Percentiles rank a stretch among this genome's conserved stretches.
phyloP scores from a whole-genome alignment of 2,888 invertebrate species.

The Drosophila greeni region DNA sequence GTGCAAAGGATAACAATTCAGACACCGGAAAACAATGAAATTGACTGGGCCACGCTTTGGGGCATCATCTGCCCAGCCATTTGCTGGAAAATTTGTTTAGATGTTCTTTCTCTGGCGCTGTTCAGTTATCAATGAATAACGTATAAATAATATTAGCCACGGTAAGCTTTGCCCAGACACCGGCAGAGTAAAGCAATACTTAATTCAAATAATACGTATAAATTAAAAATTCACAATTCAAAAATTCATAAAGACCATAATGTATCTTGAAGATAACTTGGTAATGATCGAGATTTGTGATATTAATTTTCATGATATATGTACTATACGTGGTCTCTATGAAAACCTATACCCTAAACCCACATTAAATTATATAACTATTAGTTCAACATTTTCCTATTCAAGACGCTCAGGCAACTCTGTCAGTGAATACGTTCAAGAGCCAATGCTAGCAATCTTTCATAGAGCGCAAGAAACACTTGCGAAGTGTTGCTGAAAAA shows the following conservation, averaged over 20 bases:
- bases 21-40: slow-evolving; percentile 79
- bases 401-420: slow-evolving; percentile 43
- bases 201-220: background rate
- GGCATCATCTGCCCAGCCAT: slow-evolving; percentile 66
- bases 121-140: slow-evolving; percentile 47
- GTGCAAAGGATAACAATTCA: slow-evolving; percentile 74
- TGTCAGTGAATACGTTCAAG: slow-evolving; percentile 34
- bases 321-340: background rate
- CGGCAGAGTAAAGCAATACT: background rate
- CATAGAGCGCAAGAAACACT: slow-evolving; percentile 56
- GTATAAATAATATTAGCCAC: slow-evolving; percentile 22
- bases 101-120: slow-evolving; percentile 52
- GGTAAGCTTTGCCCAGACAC: background rate
- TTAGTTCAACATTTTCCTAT: background rate
- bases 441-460: slow-evolving; percentile 32
- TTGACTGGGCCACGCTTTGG: slow-evolving; percentile 75
- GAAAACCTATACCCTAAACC: too few relatives aligned
- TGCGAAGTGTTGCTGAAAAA: slow-evolving; percentile 71
- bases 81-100: slow-evolving; percentile 58
- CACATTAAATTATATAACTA: too few relatives aligned
- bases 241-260: background rate
- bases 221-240: background rate
- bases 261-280: background rate
- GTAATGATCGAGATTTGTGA: background rate
- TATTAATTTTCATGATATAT: background rate